phyloP scores from a whole-genome alignment of 2,888 invertebrate species.

The Cantharis rufa region DNA sequence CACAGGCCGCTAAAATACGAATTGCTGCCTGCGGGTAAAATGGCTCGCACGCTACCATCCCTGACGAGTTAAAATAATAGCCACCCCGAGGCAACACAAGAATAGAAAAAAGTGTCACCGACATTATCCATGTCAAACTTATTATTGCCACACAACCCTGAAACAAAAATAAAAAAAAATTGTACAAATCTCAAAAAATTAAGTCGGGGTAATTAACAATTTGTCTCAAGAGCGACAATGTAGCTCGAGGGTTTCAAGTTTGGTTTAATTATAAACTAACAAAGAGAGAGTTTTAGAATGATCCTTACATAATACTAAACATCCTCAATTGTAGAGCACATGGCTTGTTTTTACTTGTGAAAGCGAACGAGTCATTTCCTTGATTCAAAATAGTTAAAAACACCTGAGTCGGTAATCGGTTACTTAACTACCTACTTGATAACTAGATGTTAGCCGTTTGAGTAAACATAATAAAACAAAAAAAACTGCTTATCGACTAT shows the following conservation, averaged over 20 bases:
- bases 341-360: background rate
- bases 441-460: too few relatives aligned
- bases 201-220: background rate
- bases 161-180: constrained; percentile 43
- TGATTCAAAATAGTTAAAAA: background rate
- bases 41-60: constrained; percentile 85
- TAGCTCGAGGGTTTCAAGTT: background rate
- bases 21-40: constrained; percentile 75
- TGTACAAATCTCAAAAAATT: background rate
- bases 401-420: background rate
- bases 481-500: too few relatives aligned
- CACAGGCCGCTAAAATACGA: constrained; percentile 82
- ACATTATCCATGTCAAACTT: constrained; percentile 83
- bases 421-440: background rate
- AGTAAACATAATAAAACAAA: too few relatives aligned
- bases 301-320: background rate
- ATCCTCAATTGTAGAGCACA: background rate
- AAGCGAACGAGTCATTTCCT: background rate
- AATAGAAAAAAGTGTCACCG: constrained; percentile 79
- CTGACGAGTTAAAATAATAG: constrained; percentile 86
- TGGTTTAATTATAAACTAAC: background rate
- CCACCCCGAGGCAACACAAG: constrained; percentile 84
- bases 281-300: background rate
- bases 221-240: background rate
- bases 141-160: constrained; percentile 86